Conservation (phyloP, 2,113 vertebrate species). For the Pangasianodon gigas region DNA sequence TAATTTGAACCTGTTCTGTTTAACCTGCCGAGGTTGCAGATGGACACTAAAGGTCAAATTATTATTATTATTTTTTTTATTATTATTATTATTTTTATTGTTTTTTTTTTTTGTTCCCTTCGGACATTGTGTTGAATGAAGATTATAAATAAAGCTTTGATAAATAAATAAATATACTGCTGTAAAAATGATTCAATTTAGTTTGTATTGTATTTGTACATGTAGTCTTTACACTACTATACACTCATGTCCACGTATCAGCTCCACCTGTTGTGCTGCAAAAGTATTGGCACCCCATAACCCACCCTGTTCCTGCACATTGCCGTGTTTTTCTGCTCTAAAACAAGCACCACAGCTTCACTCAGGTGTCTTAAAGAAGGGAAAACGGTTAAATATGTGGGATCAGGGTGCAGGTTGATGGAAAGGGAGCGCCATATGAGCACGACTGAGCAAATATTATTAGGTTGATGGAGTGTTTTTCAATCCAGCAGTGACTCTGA, state of each 20-base stretch:
- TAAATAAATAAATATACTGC: too few species aligned
- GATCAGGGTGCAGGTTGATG: not conserved
- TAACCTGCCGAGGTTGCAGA: not conserved
- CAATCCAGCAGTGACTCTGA: not conserved
- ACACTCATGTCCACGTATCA: not conserved
- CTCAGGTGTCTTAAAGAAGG: not conserved
- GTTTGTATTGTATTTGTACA: too few species aligned
- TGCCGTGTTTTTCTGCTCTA: not conserved
- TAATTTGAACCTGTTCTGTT: not conserved
- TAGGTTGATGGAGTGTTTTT: too few species aligned
- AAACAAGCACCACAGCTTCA: not conserved
- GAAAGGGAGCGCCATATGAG: not conserved
- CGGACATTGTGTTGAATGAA: not conserved
- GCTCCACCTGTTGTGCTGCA: not conserved
- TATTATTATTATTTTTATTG: too few species aligned
- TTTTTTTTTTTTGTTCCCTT: not conserved
- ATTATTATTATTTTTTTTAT: not conserved
- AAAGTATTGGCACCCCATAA: not conserved
- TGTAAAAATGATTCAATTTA: not conserved
- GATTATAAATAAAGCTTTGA: slow-evolving; percentile 18
- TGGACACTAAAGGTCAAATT: not conserved
- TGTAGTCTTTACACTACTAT: not conserved
- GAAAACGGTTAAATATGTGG: not conserved
- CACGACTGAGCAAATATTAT: not conserved
- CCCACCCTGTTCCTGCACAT: not conserved